Conservation (phyloP, 2,888 invertebrate species). For the Barypeithes pellucidus region DNA sequence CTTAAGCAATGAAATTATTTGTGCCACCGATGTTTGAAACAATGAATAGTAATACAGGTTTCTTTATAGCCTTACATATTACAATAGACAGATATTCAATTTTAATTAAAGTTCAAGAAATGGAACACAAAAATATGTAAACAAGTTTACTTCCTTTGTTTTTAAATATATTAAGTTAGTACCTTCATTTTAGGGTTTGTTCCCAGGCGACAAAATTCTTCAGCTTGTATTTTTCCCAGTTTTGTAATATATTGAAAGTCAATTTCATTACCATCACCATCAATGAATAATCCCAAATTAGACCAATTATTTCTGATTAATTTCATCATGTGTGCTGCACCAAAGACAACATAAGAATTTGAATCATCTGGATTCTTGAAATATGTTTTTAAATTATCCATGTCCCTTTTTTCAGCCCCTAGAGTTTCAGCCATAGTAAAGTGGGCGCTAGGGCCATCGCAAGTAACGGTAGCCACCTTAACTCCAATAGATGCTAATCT, state of each 20-base stretch:
- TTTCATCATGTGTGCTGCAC: not conserved
- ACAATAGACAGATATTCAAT: no score
- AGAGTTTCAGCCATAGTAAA: conserved; percentile 27
- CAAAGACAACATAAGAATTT: not conserved
- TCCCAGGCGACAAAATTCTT: no score
- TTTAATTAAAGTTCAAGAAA: no score
- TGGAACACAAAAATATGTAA: no score
- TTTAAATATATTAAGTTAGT: no score
- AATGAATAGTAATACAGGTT: no score
- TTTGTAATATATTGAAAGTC: not conserved
- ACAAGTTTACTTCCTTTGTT: no score
- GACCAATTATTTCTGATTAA: not conserved
- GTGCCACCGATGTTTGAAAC: not conserved
- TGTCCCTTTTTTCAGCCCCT: not conserved
- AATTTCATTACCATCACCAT: not conserved
- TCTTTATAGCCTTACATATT: no score
- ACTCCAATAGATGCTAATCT: conserved; percentile 17
- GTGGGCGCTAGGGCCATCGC: conserved; percentile 31
- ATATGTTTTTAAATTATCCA: not conserved
- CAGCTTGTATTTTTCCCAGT: not conserved
- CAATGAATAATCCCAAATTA: not conserved
- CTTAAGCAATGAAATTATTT: no score
- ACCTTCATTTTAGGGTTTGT: not conserved
- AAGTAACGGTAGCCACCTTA: conserved; percentile 25
- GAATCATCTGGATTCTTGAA: not conserved